Percentiles rank a stretch among this genome's conserved stretches.
These are phyloP conservation scores for Gerosis bhagava DNA, from an alignment of 2,888 invertebrate species.

Conservation along the genomic window DNA sequence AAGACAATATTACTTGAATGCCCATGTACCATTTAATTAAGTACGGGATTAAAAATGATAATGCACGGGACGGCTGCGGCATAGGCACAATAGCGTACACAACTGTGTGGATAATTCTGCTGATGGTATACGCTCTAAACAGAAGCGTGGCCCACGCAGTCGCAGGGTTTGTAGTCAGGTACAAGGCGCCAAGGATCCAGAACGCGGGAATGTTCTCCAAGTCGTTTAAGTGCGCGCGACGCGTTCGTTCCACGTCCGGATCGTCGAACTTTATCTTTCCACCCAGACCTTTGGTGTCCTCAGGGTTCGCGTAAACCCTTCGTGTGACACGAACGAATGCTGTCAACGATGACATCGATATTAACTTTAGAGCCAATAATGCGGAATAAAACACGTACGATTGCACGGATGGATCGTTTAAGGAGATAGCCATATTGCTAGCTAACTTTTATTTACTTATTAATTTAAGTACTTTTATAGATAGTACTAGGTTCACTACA, in stretches of 20 bases:
- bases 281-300: constrained; percentile 28
- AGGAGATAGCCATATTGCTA: constrained; percentile 32
- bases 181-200: constrained; percentile 82
- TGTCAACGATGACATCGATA: constrained; percentile 43
- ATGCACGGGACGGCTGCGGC: constrained; percentile 78
- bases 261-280: constrained; percentile 61
- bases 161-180: constrained; percentile 82
- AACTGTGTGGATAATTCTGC: constrained; percentile 83
- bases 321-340: constrained; percentile 38
- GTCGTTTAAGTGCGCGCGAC: constrained; percentile 86
- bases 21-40: constrained; percentile 59
- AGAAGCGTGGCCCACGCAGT: constrained; percentile 56
- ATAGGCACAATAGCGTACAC: constrained; percentile 84
- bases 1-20: constrained; percentile 47
- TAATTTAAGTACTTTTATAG: too few relatives aligned
- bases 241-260: constrained; percentile 55
- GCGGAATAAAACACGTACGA: constrained; percentile 47
- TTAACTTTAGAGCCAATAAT: constrained; percentile 45
- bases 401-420: constrained; percentile 44
- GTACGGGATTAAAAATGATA: constrained; percentile 51
- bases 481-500: too few relatives aligned
- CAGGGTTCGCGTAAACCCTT: constrained; percentile 53
- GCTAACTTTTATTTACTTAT: too few relatives aligned
- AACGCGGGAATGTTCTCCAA: constrained; percentile 88
- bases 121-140: constrained; percentile 76